These are phyloP conservation scores for Myripristis jacobus DNA, from an alignment of 2,797 vertebrate genomes.

Conservation along the genomic window DNA sequence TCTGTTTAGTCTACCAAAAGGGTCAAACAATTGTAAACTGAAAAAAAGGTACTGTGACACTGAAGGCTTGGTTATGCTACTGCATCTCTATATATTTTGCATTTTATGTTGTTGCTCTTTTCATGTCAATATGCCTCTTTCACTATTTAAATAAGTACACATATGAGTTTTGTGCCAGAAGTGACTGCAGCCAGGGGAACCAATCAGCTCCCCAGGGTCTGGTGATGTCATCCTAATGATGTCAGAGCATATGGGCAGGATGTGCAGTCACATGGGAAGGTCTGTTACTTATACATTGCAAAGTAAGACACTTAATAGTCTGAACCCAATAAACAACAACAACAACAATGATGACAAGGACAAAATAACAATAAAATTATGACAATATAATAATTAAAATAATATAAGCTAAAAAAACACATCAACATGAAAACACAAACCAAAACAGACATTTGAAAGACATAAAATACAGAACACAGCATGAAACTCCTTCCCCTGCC, in stretches of 20 bases:
- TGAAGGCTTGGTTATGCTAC: constrained; percentile 44
- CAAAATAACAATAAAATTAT: constrained; percentile 82
- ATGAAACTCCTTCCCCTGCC: constrained; percentile 79
- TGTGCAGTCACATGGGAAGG: constrained; percentile 85
- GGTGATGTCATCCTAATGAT: constrained; percentile 66
- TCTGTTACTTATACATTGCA: constrained; percentile 80
- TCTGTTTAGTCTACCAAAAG: constrained; percentile 42
- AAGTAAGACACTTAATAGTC: constrained; percentile 80
- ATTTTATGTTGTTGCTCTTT: constrained; percentile 8
- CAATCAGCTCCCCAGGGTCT: constrained; percentile 56
- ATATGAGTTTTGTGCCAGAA: constrained; percentile 37
- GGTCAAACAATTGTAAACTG: constrained; percentile 31
- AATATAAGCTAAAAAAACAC: constrained; percentile 78
- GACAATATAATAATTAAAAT: constrained; percentile 85
- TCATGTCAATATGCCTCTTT: constrained; percentile 40
- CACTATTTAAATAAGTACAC: constrained; percentile 52
- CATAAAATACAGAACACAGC: constrained; percentile 78
- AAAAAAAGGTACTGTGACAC: constrained; percentile 41
- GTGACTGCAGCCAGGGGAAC: constrained; percentile 77
- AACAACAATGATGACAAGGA: constrained; percentile 75
- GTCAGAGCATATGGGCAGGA: constrained; percentile 76
- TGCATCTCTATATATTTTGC: constrained; percentile 38
- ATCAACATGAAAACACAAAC: constrained; percentile 78
- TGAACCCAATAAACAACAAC: constrained; percentile 81
- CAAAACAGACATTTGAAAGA: constrained; percentile 80